Conservation (phyloP, 2,113 vertebrate species). For the Actinemys pallida region DNA sequence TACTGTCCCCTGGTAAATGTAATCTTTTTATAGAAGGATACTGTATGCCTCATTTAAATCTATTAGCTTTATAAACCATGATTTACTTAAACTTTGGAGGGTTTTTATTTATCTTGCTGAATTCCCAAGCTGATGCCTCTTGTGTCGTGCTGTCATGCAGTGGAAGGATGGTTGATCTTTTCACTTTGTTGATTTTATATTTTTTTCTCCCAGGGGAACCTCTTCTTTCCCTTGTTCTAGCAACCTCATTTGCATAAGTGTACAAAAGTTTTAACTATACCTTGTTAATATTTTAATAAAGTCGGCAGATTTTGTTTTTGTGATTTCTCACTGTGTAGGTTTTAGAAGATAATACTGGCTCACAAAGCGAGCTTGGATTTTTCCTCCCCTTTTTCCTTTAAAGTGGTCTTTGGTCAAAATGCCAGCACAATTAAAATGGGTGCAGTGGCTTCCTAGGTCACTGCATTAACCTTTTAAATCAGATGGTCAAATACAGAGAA, state of each 20-base stretch:
- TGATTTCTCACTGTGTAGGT: conserved; percentile 1
- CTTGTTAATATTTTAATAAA: conserved; percentile 79
- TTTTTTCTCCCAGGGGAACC: conserved; percentile 70
- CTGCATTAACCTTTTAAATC: conserved; percentile 73
- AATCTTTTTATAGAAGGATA: neutral
- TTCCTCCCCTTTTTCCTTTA: neutral
- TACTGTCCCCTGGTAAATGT: neutral
- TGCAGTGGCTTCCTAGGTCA: conserved; percentile 57
- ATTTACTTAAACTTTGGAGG: conserved; percentile 81
- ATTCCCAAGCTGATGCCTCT: conserved; percentile 65
- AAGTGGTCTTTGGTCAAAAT: conserved; percentile 49
- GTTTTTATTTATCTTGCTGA: conserved; percentile 72
- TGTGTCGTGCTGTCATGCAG: conserved; percentile 68
- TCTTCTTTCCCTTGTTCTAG: conserved; percentile 50
- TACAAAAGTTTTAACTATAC: conserved; percentile 76
- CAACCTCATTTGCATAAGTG: conserved; percentile 28
- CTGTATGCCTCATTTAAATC: conserved; percentile 38
- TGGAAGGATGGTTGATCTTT: conserved; percentile 77
- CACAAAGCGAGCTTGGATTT: conserved; percentile 11
- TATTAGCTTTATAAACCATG: conserved; percentile 35
- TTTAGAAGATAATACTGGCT: conserved; percentile 35
- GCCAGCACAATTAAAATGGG: conserved; percentile 26
- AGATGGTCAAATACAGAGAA: conserved; percentile 65
- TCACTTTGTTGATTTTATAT: conserved; percentile 77
- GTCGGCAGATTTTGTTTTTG: conserved; percentile 70